A percentile compares a stretch with the other conserved stretches of the same genome.
These are phyloP conservation scores for Phenganax stokvisi DNA, from an alignment of 92 coral and sea anemone genomes.

Conservation along the genomic window DNA sequence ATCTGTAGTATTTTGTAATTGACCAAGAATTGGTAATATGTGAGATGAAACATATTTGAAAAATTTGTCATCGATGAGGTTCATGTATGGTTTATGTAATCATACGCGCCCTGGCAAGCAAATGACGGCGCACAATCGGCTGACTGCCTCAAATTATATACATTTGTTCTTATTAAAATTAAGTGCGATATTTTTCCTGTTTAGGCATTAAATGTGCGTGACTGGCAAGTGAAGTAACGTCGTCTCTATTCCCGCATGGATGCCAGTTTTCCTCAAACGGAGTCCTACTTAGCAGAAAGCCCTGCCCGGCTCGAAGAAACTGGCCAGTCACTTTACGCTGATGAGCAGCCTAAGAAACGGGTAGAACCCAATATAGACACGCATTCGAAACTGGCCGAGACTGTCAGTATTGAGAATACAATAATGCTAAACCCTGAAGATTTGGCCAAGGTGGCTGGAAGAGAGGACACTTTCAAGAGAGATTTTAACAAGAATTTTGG, in stretches of 20 bases:
- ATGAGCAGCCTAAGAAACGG: conserved; percentile 64
- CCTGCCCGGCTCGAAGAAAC: conserved; percentile 90
- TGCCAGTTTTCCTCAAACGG: conserved; percentile 62
- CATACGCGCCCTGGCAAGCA: conserved; percentile 14
- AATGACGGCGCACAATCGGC: no score
- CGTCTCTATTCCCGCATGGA: conserved; percentile 40
- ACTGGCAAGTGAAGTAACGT: conserved; percentile 10
- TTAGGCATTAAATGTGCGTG: background rate
- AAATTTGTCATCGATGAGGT: conserved; percentile 5
- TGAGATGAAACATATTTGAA: background rate
- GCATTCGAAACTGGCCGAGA: conserved; percentile 84
- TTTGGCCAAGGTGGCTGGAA: conserved; percentile 67
- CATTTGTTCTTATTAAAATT: conserved; percentile 5
- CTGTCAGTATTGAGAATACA: conserved; percentile 87
- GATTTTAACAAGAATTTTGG: conserved; percentile 21
- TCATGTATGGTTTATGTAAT: no score
- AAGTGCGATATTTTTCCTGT: background rate
- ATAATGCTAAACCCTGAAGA: conserved; percentile 88
- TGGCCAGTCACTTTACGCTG: conserved; percentile 85
- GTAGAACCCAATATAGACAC: conserved; percentile 44
- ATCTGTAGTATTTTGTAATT: background rate
- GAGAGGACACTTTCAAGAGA: conserved; percentile 15
- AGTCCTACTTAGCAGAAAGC: conserved; percentile 89
- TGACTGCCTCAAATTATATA: background rate
- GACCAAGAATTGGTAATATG: conserved; percentile 2